Evolutionary conservation across 2,113 vertebrate genomes (phyloP).

Genomic region (Pelobates fuscus): DNA sequence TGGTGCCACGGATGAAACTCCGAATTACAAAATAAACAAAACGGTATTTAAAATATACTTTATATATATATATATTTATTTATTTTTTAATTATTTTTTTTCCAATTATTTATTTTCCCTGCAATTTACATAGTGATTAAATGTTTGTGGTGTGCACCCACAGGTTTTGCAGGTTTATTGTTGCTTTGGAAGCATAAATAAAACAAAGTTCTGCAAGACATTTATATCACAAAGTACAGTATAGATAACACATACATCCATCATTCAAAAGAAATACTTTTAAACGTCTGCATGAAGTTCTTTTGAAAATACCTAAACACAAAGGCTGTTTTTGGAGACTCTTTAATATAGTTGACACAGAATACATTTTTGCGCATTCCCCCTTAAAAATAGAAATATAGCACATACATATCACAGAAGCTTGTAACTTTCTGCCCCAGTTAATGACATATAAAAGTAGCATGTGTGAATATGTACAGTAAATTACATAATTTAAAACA

Average conservation of each 20-base stretch:
- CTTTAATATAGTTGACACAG: constrained; percentile 42
- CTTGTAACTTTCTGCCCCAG: constrained; percentile 39
- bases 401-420: constrained; percentile 29
- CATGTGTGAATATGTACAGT: constrained; percentile 53
- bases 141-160: too few species aligned
- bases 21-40: too few species aligned
- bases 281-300: constrained; percentile 24
- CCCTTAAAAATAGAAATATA: constrained; percentile 3
- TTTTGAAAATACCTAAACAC: constrained; percentile 20
- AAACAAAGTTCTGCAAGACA: neutral
- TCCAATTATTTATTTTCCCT: too few species aligned
- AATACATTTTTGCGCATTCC: constrained; percentile 28
- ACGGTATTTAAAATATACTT: too few species aligned
- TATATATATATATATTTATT: too few species aligned
- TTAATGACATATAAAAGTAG: constrained; percentile 52
- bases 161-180: too few species aligned
- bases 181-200: too few species aligned
- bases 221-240: constrained; percentile 19
- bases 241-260: constrained; percentile 29
- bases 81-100: too few species aligned
- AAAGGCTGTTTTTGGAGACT: constrained; percentile 30
- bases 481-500: constrained; percentile 43
- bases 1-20: too few species aligned
- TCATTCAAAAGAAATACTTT: constrained; percentile 25
- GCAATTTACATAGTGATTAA: too few species aligned